Base-by-base conservation (phyloP, 2,797 vertebrate species). In the Neosalanx taihuensis region DNA sequence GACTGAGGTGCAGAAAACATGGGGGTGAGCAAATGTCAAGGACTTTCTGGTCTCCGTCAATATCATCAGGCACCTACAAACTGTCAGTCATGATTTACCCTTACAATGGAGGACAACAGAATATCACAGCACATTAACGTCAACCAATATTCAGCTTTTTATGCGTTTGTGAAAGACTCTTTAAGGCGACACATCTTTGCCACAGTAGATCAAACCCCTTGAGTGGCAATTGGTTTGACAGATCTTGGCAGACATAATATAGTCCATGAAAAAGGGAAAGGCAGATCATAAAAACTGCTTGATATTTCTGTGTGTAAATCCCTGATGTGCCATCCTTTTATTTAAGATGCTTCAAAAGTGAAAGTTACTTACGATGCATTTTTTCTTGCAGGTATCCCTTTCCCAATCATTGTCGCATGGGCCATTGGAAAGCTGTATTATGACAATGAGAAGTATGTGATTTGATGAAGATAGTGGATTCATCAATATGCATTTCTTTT, bases 391-490 rank as follows among this genome's bases (percentile, higher is more conserved):
- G 97, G 97, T 92, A 97, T 99, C 49, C 97, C 97, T 0, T 95
- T 99, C 67, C 97, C 96, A 7, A 97, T 99, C 75, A 99, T 98
- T 5, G 90, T 98, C 18, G 95, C 96, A 4, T 99, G 97, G 97
- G 95, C 97, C 85, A 91, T 98, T 1, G 96, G 96, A 64, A 99
- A 99, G 87, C 92, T 99, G 13, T 97, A 98, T 91, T 97, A 99
- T 0, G 96, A 99, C 92, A 97, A 99, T 0, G 97, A 99, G 85
- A 98, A 99, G 97, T 98, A 90, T 96, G 95, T 74, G 23, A 23
- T 58, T 46, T 72, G 35, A 46, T 51, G 69, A 57, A 57, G 9
- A 59, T 71, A 2, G 4, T 17, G 49, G 58, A 30, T 59, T 10
- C 61, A 56, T 73, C 59, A 33, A 61, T 31, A 64, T 49, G 63